Percentiles rank a stretch among this genome's conserved stretches.
These are phyloP conservation scores for Lindbergichthys nudifrons DNA, from an alignment of 2,797 vertebrate species.

Conservation along the genomic window DNA sequence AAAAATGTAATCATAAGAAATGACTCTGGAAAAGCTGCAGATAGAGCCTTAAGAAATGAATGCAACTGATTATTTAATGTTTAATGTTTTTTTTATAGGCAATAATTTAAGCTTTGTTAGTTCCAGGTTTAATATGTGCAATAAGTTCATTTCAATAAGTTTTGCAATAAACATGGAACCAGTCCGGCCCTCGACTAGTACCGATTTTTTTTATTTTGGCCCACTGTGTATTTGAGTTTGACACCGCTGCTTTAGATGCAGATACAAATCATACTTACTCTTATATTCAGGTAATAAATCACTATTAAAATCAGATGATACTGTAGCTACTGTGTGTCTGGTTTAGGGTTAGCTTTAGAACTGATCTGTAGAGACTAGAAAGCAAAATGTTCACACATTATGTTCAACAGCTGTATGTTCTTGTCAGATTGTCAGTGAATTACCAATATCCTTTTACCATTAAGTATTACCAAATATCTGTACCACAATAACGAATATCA, in stretches of 20 bases:
- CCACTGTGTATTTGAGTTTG: no score
- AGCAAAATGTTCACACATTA: background rate
- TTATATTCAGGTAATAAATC: constrained; percentile 12
- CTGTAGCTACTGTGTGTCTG: background rate
- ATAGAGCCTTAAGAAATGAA: no score
- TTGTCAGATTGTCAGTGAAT: background rate
- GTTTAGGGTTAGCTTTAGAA: background rate
- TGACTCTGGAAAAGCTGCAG: no score
- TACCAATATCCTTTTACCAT: background rate
- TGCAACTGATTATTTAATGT: no score
- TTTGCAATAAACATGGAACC: no score
- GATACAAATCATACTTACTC: background rate
- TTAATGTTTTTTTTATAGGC: no score
- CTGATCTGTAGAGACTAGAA: background rate
- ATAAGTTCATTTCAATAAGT: no score
- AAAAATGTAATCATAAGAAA: no score
- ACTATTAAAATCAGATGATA: background rate
- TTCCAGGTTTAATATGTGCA: no score
- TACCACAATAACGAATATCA: background rate
- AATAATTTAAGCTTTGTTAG: no score
- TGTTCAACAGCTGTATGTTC: background rate
- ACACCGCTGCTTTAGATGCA: background rate
- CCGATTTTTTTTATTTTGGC: no score
- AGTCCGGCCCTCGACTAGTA: no score
- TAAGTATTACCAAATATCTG: background rate